A percentile compares a stretch with the other conserved stretches of the same genome.
These are phyloP conservation scores for Rhopilema esculentum DNA, from an alignment of 30 jellyfish, hydroid and myxozoan genomes.

Conservation along the genomic window DNA sequence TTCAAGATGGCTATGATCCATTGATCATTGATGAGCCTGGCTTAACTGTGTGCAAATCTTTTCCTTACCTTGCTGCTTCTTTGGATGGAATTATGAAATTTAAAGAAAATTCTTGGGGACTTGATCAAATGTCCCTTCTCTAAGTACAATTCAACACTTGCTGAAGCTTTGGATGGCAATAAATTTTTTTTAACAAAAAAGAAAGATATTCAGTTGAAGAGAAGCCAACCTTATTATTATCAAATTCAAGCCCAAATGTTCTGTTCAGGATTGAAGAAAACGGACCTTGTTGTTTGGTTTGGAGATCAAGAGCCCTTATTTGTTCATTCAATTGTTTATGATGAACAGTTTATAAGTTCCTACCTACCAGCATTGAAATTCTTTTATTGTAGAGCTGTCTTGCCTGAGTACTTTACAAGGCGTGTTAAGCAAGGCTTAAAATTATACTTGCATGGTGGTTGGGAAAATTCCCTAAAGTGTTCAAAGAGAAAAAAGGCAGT, in stretches of 20 bases:
- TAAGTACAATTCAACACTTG: constrained; percentile 6
- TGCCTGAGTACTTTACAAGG: neutral
- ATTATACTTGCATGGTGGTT: constrained; percentile 23
- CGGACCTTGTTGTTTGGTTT: constrained; percentile 29
- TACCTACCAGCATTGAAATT: neutral
- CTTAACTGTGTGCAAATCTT: constrained; percentile 2
- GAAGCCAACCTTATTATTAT: constrained; percentile 9
- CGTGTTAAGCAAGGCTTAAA: neutral
- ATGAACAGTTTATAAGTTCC: neutral
- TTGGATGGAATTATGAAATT: constrained; percentile 20
- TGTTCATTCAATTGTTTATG: constrained; percentile 9
- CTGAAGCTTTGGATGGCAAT: constrained; percentile 7
- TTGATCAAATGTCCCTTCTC: constrained; percentile 32
- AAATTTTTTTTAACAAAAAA: constrained; percentile 11
- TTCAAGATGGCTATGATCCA: neutral
- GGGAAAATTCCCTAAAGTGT: constrained; percentile 8
- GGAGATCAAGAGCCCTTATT: constrained; percentile 37
- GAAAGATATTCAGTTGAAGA: neutral
- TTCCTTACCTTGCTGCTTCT: constrained; percentile 23
- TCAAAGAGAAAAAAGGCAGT: neutral
- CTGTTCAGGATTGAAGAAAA: constrained; percentile 30
- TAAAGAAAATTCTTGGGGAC: constrained; percentile 20
- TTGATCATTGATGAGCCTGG: neutral
- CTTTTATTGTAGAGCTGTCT: neutral
- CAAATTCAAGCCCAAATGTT: constrained; percentile 30